Base-by-base conservation (phyloP, 2,113 vertebrate genomes). In the Sylvicapra grimmia region DNA sequence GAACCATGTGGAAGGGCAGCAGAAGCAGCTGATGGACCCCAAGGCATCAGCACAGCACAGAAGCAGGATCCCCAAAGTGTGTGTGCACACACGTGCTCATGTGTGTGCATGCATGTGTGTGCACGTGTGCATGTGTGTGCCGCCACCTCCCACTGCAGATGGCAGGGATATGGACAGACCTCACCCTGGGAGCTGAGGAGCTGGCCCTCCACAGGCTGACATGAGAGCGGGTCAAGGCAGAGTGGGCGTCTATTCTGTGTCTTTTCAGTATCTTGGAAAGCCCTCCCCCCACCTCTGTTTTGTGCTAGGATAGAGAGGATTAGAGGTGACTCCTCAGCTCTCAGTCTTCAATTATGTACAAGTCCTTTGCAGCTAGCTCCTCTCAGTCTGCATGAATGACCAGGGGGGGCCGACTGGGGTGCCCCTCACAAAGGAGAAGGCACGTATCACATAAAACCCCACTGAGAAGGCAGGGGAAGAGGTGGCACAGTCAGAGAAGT, bases 91-190 rank as follows among this genome's bases (percentile, higher is more conserved):
- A 27, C 1, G 1, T 8, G 6, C 1, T 10, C 9, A 11, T 15
- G 8, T 9, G 31, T 8, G 27, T 2, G 2, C 10, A 8, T 3
- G 14, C 4, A 18, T 3, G 3, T 36, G 5, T 49, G 33, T 16
- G 12, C 18, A n/a, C 1, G 0, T 3, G 10, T 16, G 12, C 18
- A n/a, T 0, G 0, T 3, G 10, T 40, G 16, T 87, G 44, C 54
- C 1, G 2, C 11, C 8, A 18, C 44, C 44, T 56, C 29, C 29
- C 4, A 8, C 9, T 6, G 13, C 23, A 5, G 40, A 16, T 27
- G n/a, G 27, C 25, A 31, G 6, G 44, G 25, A 3, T n/a, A 8
- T 9, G 18, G 3, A 10, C 40, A 68, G 80, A 47, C 1, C 14
- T 40, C 63, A 0, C 3, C 21, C 18, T n/a, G 31, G 31, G 14